Evolutionary conservation across 2,888 invertebrate species (phyloP).

Genomic region (Eremobia ochroleuca): DNA sequence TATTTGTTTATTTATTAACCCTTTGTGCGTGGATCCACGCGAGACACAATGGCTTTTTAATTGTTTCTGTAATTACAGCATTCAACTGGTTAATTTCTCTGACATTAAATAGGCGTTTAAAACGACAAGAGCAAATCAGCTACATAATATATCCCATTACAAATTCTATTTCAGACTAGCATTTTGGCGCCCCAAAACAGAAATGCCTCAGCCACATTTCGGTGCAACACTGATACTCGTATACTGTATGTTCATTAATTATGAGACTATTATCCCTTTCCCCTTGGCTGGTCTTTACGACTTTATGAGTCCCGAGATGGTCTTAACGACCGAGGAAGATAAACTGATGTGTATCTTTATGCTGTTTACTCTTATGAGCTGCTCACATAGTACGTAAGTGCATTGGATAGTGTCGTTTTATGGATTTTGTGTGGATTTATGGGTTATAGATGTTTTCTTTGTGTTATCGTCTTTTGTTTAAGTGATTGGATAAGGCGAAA

Average conservation of each 20-base stretch:
- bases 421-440: slow-evolving; percentile 26
- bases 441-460: not conserved
- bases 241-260: slow-evolving; percentile 59
- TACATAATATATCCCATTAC: slow-evolving; percentile 3
- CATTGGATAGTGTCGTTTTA: slow-evolving; percentile 17
- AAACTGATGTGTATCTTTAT: slow-evolving; percentile 53
- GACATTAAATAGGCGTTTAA: not conserved
- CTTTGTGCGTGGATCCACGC: too few relatives aligned
- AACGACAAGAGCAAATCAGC: not conserved
- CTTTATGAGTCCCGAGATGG: slow-evolving; percentile 58
- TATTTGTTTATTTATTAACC: too few relatives aligned
- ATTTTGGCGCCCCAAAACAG: not conserved
- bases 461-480: not conserved
- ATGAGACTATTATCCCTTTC: slow-evolving; percentile 65
- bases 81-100: not conserved
- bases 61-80: too few relatives aligned
- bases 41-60: too few relatives aligned
- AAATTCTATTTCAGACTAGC: slow-evolving; percentile 21
- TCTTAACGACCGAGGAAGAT: slow-evolving; percentile 56
- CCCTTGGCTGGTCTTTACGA: slow-evolving; percentile 61
- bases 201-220: slow-evolving; percentile 33
- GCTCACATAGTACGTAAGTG: slow-evolving; percentile 42
- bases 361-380: slow-evolving; percentile 47
- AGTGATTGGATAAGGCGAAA: not conserved
- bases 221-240: slow-evolving; percentile 55